Conservation (phyloP, 2,888 invertebrate genomes). For the Poecilus cupreus region DNA sequence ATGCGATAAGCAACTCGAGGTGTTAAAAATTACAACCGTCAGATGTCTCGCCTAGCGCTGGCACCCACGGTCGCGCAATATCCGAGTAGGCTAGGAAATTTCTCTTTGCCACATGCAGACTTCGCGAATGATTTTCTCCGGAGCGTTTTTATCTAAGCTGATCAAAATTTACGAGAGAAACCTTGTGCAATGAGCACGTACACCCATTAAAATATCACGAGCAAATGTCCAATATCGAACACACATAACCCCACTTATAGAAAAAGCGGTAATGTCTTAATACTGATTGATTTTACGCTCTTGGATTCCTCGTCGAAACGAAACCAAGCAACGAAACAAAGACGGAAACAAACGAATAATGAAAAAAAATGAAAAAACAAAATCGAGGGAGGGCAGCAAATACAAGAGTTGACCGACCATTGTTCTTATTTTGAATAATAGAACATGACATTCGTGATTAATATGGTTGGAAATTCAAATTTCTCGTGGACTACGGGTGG, state of each 20-base stretch:
- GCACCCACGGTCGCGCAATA: not conserved
- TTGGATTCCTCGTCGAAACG: not conserved
- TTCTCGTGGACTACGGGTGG: conserved; percentile 70
- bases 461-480: conserved; percentile 72
- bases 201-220: not conserved
- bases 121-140: conserved; percentile 18
- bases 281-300: not conserved
- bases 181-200: conserved; percentile 22
- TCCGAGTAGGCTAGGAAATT: conserved; percentile 36
- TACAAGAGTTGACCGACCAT: conserved; percentile 63
- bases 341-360: conserved; percentile 56
- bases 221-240: not conserved
- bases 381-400: conserved; percentile 46
- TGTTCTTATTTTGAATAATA: conserved; percentile 70
- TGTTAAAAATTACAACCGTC: conserved; percentile 21
- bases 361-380: conserved; percentile 48
- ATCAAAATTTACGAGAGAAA: conserved; percentile 49
- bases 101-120: conserved; percentile 1
- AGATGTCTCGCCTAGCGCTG: conserved; percentile 3
- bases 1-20: conserved; percentile 2
- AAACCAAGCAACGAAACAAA: not conserved
- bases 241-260: not conserved
- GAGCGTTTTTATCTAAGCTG: conserved; percentile 8
- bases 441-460: conserved; percentile 72
- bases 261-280: conserved; percentile 3